Evolutionary conservation across 2,888 invertebrate genomes (phyloP), one percentile per base, ranked within the genome.

Genomic region (Xanthia icteritia): DNA sequence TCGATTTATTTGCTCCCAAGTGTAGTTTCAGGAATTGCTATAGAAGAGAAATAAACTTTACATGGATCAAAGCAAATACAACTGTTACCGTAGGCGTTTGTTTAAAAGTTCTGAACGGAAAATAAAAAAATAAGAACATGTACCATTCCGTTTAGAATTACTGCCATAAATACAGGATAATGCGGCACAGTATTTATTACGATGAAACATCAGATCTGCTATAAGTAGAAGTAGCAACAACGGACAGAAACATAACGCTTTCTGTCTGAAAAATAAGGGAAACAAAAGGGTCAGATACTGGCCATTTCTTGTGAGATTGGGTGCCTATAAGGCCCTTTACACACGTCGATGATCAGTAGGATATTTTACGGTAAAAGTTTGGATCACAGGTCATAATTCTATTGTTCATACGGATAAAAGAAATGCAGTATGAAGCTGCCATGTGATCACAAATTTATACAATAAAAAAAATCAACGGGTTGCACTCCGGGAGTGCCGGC

Each of bases 61-160:
- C 36, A 17, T 9, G 31, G 45, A 48, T 27, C 27, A 51, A 67
- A 31, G 6, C 1, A 63, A 60, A 20, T 9, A 8, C 58, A 48
- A 58, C 20, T 20, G 13, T 45, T 11, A 60, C 4, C 39, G 17
- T 39, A 48, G 36, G 36, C 2, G 23, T 23, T 17, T 42, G 51
- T 70, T 69, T 23, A 31, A 9, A 51, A 56, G n/a, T 67, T n/a
- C 0, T 0, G 0, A 48, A 39, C 48, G 48, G 56, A 51, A 72
- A 54, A 69, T 42, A 66, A 76, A 66, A n/a, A 80, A 75, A 74
- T 75, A 61, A 81, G 15, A 36, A 9, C 45, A 39, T 54, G 11
- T n/a, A 51, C 27, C 4, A 67, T 69, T 69, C 15, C 60, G 48
- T 75, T 69, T 76, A 66, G 17, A 56, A 56, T 68, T 3, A 69